Percentiles rank a stretch among this genome's conserved stretches.
Conservation (phyloP, 2,797 vertebrate genomes). For the Chaenodraco wilsoni region DNA sequence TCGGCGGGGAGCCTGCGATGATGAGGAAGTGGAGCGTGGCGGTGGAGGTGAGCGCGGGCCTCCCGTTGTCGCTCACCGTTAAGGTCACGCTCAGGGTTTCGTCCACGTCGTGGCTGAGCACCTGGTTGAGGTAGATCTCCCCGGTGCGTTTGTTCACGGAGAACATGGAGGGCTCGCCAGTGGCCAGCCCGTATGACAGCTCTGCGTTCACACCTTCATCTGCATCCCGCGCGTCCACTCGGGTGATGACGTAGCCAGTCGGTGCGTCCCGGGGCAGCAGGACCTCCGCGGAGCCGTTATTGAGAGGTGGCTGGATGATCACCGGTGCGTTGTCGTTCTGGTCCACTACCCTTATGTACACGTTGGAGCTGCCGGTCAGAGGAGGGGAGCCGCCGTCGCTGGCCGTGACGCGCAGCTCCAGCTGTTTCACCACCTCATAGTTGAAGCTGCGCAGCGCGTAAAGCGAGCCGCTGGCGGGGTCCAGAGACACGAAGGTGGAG, state of each 20-base stretch:
- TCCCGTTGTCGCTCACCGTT: constrained; percentile 90
- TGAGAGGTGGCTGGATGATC: constrained; percentile 87
- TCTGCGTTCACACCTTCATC: constrained; percentile 92
- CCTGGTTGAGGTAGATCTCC: constrained; percentile 88
- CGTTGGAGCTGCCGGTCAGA: constrained; percentile 87
- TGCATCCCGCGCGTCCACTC: constrained; percentile 90
- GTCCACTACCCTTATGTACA: constrained; percentile 90
- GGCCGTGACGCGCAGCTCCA: constrained; percentile 91
- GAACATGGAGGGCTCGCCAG: constrained; percentile 85
- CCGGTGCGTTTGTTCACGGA: constrained; percentile 89
- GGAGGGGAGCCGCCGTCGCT: constrained; percentile 90
- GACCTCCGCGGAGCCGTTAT: constrained; percentile 90
- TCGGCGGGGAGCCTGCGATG: constrained; percentile 84
- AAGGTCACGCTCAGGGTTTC: constrained; percentile 88
- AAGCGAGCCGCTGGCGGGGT: constrained; percentile 92
- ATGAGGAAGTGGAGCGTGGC: constrained; percentile 90
- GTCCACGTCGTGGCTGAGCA: constrained; percentile 87
- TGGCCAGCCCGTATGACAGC: constrained; percentile 86
- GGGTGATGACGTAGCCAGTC: constrained; percentile 86
- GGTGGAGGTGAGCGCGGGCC: constrained; percentile 88
- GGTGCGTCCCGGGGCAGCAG: constrained; percentile 87
- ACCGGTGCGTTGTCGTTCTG: constrained; percentile 93
- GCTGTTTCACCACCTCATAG: constrained; percentile 91
- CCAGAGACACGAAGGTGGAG: constrained; percentile 92
- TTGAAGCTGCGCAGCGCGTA: constrained; percentile 95